Percentiles rank a stretch among this genome's conserved stretches.
Evolutionary conservation across 2,888 invertebrate species (phyloP).

Genomic region (Nephrotoma guestfalica): DNA sequence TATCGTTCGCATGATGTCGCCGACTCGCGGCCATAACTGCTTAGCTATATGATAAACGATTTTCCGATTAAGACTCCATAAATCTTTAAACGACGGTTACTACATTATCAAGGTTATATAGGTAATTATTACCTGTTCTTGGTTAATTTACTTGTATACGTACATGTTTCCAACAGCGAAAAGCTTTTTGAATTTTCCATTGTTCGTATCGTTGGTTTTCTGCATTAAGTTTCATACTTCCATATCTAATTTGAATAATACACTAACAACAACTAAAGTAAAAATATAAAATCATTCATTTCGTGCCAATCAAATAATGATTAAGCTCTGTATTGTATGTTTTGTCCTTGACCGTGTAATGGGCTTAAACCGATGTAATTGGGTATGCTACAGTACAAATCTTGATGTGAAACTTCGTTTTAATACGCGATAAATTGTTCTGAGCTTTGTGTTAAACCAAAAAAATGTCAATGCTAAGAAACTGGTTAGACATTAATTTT

Average conservation of each 20-base stretch:
- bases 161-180: background rate
- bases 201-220: background rate
- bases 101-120: background rate
- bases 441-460: too few relatives aligned
- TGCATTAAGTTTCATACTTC: background rate
- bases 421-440: too few relatives aligned
- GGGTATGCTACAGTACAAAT: too few relatives aligned
- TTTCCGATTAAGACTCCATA: background rate
- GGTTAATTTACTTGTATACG: background rate
- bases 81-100: background rate
- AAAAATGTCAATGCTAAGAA: too few relatives aligned
- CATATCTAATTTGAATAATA: background rate
- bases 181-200: background rate
- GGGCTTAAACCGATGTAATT: too few relatives aligned
- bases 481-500: too few relatives aligned
- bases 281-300: background rate
- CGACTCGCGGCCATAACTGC: background rate
- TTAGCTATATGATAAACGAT: background rate
- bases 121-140: background rate
- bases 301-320: background rate
- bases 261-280: background rate
- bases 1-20: background rate
- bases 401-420: too few relatives aligned
- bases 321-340: background rate
- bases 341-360: background rate